Evolutionary conservation across 1,140 invertebrate species (phyloP).

Genomic region (Bemisia tabaci): DNA sequence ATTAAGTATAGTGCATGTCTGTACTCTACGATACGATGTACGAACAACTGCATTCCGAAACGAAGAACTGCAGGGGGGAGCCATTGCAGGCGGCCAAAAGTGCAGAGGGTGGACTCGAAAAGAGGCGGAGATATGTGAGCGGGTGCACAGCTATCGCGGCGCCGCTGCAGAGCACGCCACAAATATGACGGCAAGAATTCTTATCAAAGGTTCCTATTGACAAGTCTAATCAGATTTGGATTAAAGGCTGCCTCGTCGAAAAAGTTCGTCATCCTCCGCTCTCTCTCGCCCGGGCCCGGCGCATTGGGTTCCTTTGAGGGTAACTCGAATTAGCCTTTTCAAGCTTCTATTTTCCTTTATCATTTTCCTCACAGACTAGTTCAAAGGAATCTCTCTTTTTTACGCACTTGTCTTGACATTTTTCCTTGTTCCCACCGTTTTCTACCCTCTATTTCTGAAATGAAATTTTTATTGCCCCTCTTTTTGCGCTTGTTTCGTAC

Average conservation of each 20-base stretch:
- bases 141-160: no score
- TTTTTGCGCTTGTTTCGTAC: no score
- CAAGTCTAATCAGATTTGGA: neutral
- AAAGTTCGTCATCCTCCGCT: neutral
- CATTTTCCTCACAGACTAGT: neutral
- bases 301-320: neutral
- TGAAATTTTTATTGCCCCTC: neutral
- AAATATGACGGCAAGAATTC: neutral
- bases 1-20: no score
- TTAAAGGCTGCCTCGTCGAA: neutral
- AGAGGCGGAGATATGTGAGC: no score
- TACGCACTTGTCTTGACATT: neutral
- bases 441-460: neutral
- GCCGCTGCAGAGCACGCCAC: neutral
- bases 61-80: no score
- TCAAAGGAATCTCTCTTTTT: neutral
- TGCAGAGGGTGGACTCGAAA: no score
- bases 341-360: neutral
- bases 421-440: neutral
- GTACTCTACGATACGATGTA: no score
- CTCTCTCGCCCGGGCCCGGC: neutral
- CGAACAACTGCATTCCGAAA: no score
- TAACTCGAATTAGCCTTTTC: neutral
- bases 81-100: no score
- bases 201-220: neutral